Evolutionary conservation across 2,888 invertebrate species (phyloP), one percentile per base, ranked within the genome.

Genomic region (Plusia festucae): DNA sequence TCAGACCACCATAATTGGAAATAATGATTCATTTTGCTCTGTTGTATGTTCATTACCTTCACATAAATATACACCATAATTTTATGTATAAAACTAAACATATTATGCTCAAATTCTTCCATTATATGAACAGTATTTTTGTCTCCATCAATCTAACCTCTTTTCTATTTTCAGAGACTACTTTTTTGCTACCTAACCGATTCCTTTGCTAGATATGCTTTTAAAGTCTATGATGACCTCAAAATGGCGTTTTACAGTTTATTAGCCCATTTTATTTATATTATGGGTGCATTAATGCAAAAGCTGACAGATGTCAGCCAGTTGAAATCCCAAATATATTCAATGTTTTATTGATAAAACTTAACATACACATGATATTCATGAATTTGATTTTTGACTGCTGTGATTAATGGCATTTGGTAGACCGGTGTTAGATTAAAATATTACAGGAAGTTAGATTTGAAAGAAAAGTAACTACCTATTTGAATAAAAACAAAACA

Each of bases 11-110:
- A 55, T 52, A 20, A 60, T 60, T 52, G 40, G 2, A 40, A 56
- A 27, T 53, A 11, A 24, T 73, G 59, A 73, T 56, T 62, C 61
- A 78, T 54, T 24, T 64, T 76, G 78, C n/a, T 40, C 40, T 40
- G 40, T 6, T 40, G 13, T 13, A 40, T 40, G n/a, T 40, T 40
- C n/a, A 40, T 40, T 5, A 40, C 40, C 40, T 40, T 40, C n/a
- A 40, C n/a, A n/a, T n/a, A n/a, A 40, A 40, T n/a, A 40, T 13
- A n/a, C 6, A 40, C n/a, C 40, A 40, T 1, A n/a, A 40, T 40
- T n/a, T n/a, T n/a, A n/a, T n/a, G n/a, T n/a, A n/a, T n/a, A n/a
- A n/a, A n/a, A n/a, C 40, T 40, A n/a, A 40, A 15, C 5, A 40
- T n/a, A 40, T 13, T n/a, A 40, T 40, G 40, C 5, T 6, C n/a